Evolutionary conservation across 2,888 invertebrate genomes (phyloP), one percentile per base, ranked within the genome.

Genomic region (Nomada lathburiana): DNA sequence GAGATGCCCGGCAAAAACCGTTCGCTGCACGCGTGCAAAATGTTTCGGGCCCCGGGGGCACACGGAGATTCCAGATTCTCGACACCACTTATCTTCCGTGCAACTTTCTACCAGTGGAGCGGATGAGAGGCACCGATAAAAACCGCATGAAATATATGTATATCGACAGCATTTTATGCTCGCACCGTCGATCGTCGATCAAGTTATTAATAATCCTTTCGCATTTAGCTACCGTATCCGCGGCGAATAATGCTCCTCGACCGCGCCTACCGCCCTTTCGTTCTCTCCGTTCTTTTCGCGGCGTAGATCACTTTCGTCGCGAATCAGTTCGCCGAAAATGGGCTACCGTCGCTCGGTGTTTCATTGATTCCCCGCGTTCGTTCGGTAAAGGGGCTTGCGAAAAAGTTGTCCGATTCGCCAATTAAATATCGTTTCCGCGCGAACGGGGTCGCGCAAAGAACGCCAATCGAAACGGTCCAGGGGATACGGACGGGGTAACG

Each of bases 61-160:
- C 70, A 59, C 84, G 88, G 84, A 79, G 88, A 88, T 88, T 88
- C 88, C 88, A 88, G 88, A 88, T 88, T 88, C 88, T 83, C 88
- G 88, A 88, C 88, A 88, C 88, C 88, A 88, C 88, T 88, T 88
- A 88, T 88, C 88, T 87, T 82, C 83, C 87, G 79, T 67, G 82
- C 86, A 85, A 87, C 88, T 88, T 88, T 88, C 88, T 87, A 82
- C 84, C 83, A 88, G 85, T 85, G 87, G 81, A 86, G 88, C 88
- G 86, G 88, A 88, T 88, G 88, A 88, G 88, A 84, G 87, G 83
- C 80, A 88, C 86, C 88, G 88, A 88, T 88, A 88, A 88, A 88
- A 87, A 84, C 84, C 84, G 78, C 83, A 88, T 88, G 87, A 88
- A 88, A 88, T 88, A 88, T 88, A 87, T 88, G 88, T 88, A 88